Base-by-base conservation (phyloP, 64 coral and sea anemone genomes). In the Exaiptasia diaphana region DNA sequence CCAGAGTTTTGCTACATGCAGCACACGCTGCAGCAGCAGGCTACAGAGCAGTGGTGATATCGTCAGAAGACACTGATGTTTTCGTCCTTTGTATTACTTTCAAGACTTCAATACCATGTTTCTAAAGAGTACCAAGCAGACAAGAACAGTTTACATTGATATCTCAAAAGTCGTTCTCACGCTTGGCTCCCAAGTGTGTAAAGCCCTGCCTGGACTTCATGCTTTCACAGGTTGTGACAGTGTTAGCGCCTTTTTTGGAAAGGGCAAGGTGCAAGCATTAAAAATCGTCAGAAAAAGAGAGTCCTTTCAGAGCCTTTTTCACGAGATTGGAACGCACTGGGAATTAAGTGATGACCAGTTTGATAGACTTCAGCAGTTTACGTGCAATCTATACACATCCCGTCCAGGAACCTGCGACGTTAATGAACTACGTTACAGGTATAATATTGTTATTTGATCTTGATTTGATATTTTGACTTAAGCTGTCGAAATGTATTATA, bases 151-250 rank as follows among this genome's bases (percentile, higher is more conserved):
- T n/a, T 79, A 79, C 57, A 63, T 60, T 11, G 76, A 79, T 36
- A 35, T 79, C 3, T 60, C 76, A 50, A 74, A 26, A 36, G 54
- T 79, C 14, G 76, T 79, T 26, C 50, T 4, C 6, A 63, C 21
- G 37, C 15, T 61, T 11, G 76, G 76, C 0, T 7, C 57, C 11
- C 18, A 79, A 23, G 4, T 77, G 48, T 77, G 74, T 11, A 79
- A 35, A 79, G 28, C 76, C 22, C 73, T 55, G 2, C 73, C 73
- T 35, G 49, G 73, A 28, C 52, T 76, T 5, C 73, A 76, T 54
- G 73, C 73, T 30, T 76, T 76, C 31, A 79, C 76, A 40, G 76
- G 78, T 27, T 81, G 78, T 26, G 78, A 81, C 39, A 64, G 59
- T 48, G 60, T 68, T 13, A 81, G 59, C 48, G 78, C 57, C 30